Evolutionary conservation across 2,888 invertebrate species (phyloP), one percentile per base, ranked within the genome.

Genomic region (Elmis aenea): DNA sequence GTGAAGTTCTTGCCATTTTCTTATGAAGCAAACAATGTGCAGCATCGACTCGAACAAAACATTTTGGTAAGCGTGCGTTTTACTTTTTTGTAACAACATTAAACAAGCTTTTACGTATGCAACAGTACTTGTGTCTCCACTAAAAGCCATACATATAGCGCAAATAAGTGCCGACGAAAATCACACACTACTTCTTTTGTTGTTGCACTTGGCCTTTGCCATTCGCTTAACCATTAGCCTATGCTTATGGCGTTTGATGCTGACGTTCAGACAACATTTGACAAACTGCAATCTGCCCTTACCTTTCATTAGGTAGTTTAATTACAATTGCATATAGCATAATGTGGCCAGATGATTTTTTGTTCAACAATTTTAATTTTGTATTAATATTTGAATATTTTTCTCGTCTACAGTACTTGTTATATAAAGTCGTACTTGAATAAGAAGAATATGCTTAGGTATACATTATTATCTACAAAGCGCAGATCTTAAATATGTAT

Each of bases 261-360:
- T 44, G 30, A 13, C 33, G 24, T 28, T 44, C 40, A n/a, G 44
- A 44, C 4, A 44, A 21, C 37, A 44, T 44, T 8, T 44, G 44
- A 3, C 14, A n/a, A 11, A 41, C 25, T 13, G 40, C 22, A n/a
- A 42, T 31, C 23, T 41, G 41, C 4, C 28, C 28, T 15, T 34
- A 27, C 11, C 22, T 21, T 5, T 26, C 22, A 10, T 21, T 28
- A 8, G 27, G 20, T 14, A 28, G 8, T 22, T 34, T 28, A n/a
- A 22, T 21, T 5, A 34, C 34, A 14, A 26, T 9, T 1, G 26
- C 16, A 26, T 26, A 33, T 9, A 26, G 13, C 4, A 33, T 18
- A n/a, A 33, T 33, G 15, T 33, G 28, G 6, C 28, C 18, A 9
- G 28, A 28, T 9, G 3, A n/a, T 10, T 21, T 21, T 21, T 21